phyloP scores from a whole-genome alignment of 1,140 invertebrate species.

The Phthorimaea operculella region DNA sequence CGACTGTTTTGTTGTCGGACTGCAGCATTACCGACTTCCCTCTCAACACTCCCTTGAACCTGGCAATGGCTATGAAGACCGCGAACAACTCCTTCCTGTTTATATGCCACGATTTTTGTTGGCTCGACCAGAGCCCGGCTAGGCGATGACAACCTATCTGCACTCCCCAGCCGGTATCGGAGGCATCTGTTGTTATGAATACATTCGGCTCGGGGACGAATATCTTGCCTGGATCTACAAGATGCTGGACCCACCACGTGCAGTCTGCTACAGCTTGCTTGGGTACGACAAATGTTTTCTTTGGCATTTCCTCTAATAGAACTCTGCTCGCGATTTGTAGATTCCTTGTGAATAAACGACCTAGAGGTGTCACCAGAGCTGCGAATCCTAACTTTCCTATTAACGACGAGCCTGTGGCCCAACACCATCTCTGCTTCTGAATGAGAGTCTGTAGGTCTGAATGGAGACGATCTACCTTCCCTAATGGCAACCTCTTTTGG shows the following conservation, averaged over 20 bases:
- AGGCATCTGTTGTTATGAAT: conserved; percentile 15
- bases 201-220: neutral
- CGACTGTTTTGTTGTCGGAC: no score
- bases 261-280: no score
- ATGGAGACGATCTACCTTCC: conserved; percentile 1
- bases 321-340: conserved; percentile 7
- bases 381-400: conserved; percentile 17
- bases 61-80: no score
- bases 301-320: neutral
- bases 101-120: conserved; percentile 15
- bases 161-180: conserved; percentile 16
- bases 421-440: conserved; percentile 6
- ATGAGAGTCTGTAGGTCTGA: neutral
- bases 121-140: conserved; percentile 3
- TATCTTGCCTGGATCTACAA: neutral
- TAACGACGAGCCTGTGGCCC: conserved; percentile 7
- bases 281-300: neutral
- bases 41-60: no score
- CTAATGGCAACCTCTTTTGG: conserved; percentile 3
- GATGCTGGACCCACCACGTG: conserved; percentile 10
- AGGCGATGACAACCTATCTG: conserved; percentile 3
- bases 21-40: no score
- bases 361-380: conserved; percentile 12
- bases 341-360: conserved; percentile 9
- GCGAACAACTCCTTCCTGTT: no score